A percentile compares a stretch with the other conserved stretches of the same genome.
Conservation (phyloP, 2,797 vertebrate genomes). For the Bovichtus variegatus region DNA sequence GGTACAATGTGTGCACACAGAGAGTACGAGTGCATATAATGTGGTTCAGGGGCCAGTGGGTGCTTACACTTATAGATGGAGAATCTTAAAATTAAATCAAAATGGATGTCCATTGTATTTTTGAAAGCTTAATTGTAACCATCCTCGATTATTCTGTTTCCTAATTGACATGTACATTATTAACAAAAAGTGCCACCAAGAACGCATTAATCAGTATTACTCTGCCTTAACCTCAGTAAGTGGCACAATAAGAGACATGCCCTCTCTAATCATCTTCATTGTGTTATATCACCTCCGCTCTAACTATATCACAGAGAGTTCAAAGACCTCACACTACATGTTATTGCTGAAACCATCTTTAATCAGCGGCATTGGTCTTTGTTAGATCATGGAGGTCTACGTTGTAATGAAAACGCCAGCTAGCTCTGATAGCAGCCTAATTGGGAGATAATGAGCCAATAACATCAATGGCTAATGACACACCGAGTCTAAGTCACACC, state of each 20-base stretch:
- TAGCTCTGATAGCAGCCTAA: conserved; percentile 84
- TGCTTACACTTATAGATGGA: conserved; percentile 16
- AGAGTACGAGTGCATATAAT: conserved; percentile 12
- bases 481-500: conserved; percentile 80
- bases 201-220: conserved; percentile 81
- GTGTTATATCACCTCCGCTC: conserved; percentile 80
- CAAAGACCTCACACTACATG: conserved; percentile 79
- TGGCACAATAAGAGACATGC: conserved; percentile 83
- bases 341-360: conserved; percentile 82
- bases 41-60: conserved; percentile 13
- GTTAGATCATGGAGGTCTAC: conserved; percentile 81
- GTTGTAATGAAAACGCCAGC: conserved; percentile 82
- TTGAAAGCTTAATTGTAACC: conserved; percentile 66
- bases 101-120: conserved; percentile 65
- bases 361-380: conserved; percentile 81
- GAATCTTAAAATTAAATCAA: conserved; percentile 54
- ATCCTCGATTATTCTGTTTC: conserved; percentile 61
- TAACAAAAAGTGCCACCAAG: conserved; percentile 69
- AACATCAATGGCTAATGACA: conserved; percentile 87
- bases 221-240: conserved; percentile 79
- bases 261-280: conserved; percentile 82
- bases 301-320: conserved; percentile 82
- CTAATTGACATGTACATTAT: conserved; percentile 77
- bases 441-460: conserved; percentile 87
- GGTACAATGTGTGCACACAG: conserved; percentile 8